These are phyloP conservation scores for Stegana nigrithorax DNA, from an alignment of 2,888 invertebrate genomes.

Conservation along the genomic window DNA sequence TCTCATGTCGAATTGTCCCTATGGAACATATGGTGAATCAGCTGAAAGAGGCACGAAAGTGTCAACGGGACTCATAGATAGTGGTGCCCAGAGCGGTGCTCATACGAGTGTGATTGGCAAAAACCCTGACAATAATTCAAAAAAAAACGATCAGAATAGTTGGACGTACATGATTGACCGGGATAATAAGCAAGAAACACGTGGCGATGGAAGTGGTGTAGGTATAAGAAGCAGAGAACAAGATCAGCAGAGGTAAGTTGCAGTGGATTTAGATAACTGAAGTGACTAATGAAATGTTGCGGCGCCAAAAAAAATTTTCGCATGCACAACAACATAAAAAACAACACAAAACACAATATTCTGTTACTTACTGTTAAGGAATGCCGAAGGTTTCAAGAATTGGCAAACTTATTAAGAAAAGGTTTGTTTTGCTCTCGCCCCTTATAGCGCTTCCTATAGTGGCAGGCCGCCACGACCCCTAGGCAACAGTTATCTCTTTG, in stretches of 20 bases:
- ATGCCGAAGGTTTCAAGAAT: too few species aligned
- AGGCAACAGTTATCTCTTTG: slow-evolving; percentile 67
- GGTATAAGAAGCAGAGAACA: slow-evolving; percentile 41
- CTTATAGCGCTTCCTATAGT: slow-evolving; percentile 68
- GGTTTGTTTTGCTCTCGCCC: slow-evolving; percentile 67
- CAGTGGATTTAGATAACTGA: too few species aligned
- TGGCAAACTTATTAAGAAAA: slow-evolving; percentile 64
- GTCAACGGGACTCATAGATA: slow-evolving; percentile 53
- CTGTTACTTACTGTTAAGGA: too few species aligned
- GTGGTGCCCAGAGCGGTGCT: slow-evolving; percentile 44
- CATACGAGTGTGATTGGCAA: slow-evolving; percentile 43
- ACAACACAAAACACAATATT: slow-evolving; percentile 4
- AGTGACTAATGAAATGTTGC: too few species aligned
- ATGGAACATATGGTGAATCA: slow-evolving; percentile 25
- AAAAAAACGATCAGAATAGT: slow-evolving; percentile 36
- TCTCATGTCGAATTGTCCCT: slow-evolving; percentile 49
- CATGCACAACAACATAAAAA: background rate
- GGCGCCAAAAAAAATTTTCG: slow-evolving; percentile 6
- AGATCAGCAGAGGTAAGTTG: slow-evolving; percentile 62
- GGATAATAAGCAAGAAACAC: slow-evolving; percentile 44
- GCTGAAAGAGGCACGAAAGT: slow-evolving; percentile 45
- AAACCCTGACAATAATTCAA: slow-evolving; percentile 25
- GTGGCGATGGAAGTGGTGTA: slow-evolving; percentile 33
- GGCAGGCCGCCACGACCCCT: slow-evolving; percentile 63
- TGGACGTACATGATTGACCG: slow-evolving; percentile 60